Evolutionary conservation across 2,888 invertebrate genomes (phyloP), one percentile per base, ranked within the genome.

Genomic region (Thysanoteuthis rhombus): DNA sequence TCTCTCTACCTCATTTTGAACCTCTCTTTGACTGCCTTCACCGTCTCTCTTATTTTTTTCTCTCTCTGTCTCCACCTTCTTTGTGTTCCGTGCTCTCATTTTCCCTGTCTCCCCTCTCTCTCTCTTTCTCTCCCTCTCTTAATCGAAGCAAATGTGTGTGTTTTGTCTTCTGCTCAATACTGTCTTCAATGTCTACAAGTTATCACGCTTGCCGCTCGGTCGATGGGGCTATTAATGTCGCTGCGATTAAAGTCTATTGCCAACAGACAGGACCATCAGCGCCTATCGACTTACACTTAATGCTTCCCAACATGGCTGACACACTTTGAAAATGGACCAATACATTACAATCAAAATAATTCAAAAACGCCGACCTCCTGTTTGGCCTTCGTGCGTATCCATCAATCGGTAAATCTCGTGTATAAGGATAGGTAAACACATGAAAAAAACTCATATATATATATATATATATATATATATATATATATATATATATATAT

Each of bases 161-260:
- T 47, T 1, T 16, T 75, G 75, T 75, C 75, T 75, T 75, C n/a
- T 75, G 75, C 75, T 75, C 75, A n/a, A n/a, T 36, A n/a, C 36
- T 75, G 75, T 75, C n/a, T 75, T 75, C 75, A 75, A 4, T 75
- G n/a, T 75, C 75, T 75, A 75, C 75, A 75, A 75, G n/a, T 75
- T 75, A 75, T 75, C 75, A 75, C 75, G n/a, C n/a, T 75, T 75
- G n/a, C 75, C 75, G n/a, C n/a, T 36, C 75, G 75, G 75, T 75
- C 75, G n/a, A 75, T 75, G 75, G n/a, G 75, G 75, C 75, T 75
- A 75, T 75, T 75, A 75, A 75, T 75, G 75, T 75, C 75, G n/a
- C 75, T 75, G n/a, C 75, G 75, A 75, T 75, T 75, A 75, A 75
- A 75, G 75, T 75, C 75, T 75, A 75, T n/a, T 75, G 75, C 75